These are phyloP conservation scores for Aphidius colemani DNA, from an alignment of 2,888 invertebrate genomes.

Conservation along the genomic window DNA sequence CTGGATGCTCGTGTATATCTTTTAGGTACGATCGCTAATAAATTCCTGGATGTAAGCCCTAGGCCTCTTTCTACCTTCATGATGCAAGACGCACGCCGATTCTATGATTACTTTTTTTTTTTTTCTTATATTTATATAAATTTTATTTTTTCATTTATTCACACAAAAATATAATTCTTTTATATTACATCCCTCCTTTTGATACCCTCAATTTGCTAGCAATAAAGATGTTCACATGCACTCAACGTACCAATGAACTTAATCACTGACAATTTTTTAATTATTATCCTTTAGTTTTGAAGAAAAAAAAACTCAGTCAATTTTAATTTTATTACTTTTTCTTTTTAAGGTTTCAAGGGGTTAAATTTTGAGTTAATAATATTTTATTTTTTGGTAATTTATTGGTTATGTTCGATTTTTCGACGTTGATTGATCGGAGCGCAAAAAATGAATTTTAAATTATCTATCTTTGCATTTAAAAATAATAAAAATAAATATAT, in stretches of 20 bases:
- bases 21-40: constrained; percentile 52
- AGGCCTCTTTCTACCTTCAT: constrained; percentile 20
- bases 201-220: constrained; percentile 18
- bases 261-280: constrained; percentile 9
- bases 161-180: background rate
- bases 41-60: constrained; percentile 43
- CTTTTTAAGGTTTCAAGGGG: background rate
- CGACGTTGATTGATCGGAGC: constrained; percentile 22
- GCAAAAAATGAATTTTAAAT: background rate
- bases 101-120: constrained; percentile 26
- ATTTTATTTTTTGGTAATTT: constrained; percentile 14
- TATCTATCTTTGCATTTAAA: constrained; percentile 31
- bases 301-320: background rate
- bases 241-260: background rate
- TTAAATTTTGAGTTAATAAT: no score
- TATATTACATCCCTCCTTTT: no score
- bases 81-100: constrained; percentile 16
- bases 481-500: constrained; percentile 11
- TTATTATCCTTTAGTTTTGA: background rate
- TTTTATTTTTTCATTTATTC: constrained; percentile 21
- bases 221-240: constrained; percentile 27
- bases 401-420: constrained; percentile 7
- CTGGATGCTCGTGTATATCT: constrained; percentile 50
- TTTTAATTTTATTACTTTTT: constrained; percentile 6
- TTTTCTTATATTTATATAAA: background rate